A percentile compares a stretch with the other conserved stretches of the same genome.
These are phyloP conservation scores for Agrochola litura DNA, from an alignment of 2,888 invertebrate species.

Conservation along the genomic window DNA sequence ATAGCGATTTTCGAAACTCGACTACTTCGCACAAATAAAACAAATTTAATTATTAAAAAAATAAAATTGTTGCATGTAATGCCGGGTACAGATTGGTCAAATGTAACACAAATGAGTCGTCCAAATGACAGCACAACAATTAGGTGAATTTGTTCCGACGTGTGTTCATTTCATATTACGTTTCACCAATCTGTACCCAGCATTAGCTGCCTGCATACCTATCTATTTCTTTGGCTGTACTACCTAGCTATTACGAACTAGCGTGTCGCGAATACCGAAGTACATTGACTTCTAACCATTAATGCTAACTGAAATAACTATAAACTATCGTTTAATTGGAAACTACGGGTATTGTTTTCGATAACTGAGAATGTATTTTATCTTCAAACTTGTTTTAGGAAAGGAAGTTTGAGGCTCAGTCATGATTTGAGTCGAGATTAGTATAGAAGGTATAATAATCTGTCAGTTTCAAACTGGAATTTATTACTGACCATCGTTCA, in stretches of 20 bases:
- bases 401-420: neutral
- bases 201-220: neutral
- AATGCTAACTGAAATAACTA: constrained; percentile 45
- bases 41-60: neutral
- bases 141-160: neutral
- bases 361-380: constrained; percentile 19
- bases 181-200: neutral
- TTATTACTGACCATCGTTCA: neutral
- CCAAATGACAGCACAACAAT: neutral
- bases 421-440: neutral
- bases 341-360: constrained; percentile 26
- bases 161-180: neutral
- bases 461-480: too few relatives aligned
- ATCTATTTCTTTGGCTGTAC: constrained; percentile 15
- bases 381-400: neutral
- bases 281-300: constrained; percentile 50
- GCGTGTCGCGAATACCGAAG: constrained; percentile 46
- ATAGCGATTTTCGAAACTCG: neutral
- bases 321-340: constrained; percentile 38
- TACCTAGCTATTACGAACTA: constrained; percentile 47
- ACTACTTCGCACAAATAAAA: neutral
- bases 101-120: too few relatives aligned
- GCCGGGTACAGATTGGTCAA: neutral
- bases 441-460: too few relatives aligned
- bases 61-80: neutral